Evolutionary conservation across 2,113 vertebrate genomes (phyloP).

Genomic region (Spermophilus dauricus): DNA sequence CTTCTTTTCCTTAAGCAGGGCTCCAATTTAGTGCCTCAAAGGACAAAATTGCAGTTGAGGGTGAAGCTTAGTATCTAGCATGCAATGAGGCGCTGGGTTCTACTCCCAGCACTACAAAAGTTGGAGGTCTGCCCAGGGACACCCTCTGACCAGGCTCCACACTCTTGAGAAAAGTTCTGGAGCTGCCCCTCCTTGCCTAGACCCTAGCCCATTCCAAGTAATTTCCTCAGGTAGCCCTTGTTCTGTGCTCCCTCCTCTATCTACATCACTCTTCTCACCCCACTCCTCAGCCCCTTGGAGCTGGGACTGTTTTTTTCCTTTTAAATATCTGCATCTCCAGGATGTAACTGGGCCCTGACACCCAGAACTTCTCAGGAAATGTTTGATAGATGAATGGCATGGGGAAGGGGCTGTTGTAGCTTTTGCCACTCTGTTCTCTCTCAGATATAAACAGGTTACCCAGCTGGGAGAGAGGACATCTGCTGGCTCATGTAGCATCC

Average conservation of each 20-base stretch:
- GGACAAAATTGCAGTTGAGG: background rate
- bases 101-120: background rate
- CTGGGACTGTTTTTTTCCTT: background rate
- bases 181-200: background rate
- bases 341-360: background rate
- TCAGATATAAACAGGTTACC: slow-evolving; percentile 79
- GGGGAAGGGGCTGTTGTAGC: background rate
- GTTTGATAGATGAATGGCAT: background rate
- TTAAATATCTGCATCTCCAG: background rate
- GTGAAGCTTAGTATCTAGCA: background rate
- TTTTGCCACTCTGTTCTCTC: slow-evolving; percentile 59
- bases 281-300: background rate
- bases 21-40: background rate
- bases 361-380: background rate
- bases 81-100: background rate
- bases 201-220: background rate
- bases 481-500: slow-evolving; percentile 25
- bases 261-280: background rate
- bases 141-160: background rate
- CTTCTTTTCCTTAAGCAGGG: slow-evolving; percentile 35
- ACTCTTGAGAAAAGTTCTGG: background rate
- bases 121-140: background rate
- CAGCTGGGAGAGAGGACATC: slow-evolving; percentile 68
- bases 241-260: background rate
- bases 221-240: background rate